These are phyloP conservation scores for Tricholaema leucomelas DNA, from an alignment of 2,113 vertebrate genomes.

Conservation along the genomic window DNA sequence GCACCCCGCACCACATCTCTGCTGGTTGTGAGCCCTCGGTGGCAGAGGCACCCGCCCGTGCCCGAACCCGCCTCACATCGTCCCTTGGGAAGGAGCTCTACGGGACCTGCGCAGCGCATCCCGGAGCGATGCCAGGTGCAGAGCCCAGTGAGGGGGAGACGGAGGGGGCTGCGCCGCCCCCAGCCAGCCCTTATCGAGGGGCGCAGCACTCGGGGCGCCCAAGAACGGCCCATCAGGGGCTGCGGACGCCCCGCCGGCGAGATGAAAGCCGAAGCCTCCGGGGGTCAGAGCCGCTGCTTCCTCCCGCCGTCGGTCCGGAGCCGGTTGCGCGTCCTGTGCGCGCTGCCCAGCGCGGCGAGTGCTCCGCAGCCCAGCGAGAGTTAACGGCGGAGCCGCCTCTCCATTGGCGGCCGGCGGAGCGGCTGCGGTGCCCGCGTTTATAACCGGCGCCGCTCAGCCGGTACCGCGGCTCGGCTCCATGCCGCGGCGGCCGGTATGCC, in stretches of 20 bases:
- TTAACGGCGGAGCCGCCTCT: slow-evolving; percentile 42
- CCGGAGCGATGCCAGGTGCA: neutral
- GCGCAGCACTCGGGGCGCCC: neutral
- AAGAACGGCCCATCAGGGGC: too few species aligned
- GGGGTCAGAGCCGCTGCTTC: too few species aligned
- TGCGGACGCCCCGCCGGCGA: too few species aligned
- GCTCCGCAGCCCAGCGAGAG: slow-evolving; percentile 48
- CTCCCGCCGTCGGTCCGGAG: neutral
- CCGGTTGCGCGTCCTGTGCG: neutral
- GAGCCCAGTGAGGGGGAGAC: too few species aligned
- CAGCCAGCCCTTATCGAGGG: neutral
- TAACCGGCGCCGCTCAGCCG: slow-evolving; percentile 3
- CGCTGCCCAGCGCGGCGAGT: neutral
- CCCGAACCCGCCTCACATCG: neutral
- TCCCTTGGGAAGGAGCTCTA: rapidly evolving
- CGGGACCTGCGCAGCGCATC: too few species aligned
- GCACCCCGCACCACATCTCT: rapidly evolving
- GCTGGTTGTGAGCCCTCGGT: neutral
- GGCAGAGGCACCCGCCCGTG: neutral
- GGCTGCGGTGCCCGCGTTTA: slow-evolving; percentile 16
- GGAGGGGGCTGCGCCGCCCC: neutral
- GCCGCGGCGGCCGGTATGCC: slow-evolving; percentile 37
- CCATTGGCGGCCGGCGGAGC: slow-evolving; percentile 39
- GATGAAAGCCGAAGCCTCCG: too few species aligned
- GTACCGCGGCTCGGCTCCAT: slow-evolving; percentile 14